Percentiles rank a stretch among this genome's conserved stretches.
Conservation (phyloP, 2,797 vertebrate species). For the Corythornis leucogaster region DNA sequence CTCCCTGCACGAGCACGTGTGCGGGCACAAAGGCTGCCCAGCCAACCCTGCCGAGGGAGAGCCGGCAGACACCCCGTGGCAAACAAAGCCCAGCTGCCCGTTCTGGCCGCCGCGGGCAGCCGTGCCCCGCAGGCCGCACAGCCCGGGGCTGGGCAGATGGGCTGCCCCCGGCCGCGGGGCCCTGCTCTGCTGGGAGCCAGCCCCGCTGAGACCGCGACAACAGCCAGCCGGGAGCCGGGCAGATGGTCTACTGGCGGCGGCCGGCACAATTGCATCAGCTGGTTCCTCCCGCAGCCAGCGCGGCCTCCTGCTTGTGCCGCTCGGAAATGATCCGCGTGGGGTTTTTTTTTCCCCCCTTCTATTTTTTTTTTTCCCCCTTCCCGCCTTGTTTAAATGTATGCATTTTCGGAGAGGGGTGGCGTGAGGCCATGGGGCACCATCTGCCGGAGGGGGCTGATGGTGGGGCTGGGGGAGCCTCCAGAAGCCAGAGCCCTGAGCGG, state of each 20-base stretch:
- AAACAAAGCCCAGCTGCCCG: not conserved
- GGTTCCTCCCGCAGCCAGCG: constrained; percentile 54
- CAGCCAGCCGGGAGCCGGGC: constrained; percentile 65
- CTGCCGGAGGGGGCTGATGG: not conserved
- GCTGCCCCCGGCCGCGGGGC: constrained; percentile 14
- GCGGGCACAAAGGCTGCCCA: not conserved
- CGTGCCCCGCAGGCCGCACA: not conserved
- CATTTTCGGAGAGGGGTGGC: not conserved
- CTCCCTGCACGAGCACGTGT: rapidly evolving
- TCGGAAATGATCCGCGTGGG: not conserved
- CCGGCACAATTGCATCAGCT: constrained; percentile 68
- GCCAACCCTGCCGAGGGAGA: not conserved
- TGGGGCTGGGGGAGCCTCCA: not conserved
- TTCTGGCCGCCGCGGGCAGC: not conserved
- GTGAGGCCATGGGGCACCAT: not conserved
- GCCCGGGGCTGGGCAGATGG: constrained; percentile 57
- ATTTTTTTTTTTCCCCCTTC: not conserved
- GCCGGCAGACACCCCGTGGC: not conserved
- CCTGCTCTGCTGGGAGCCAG: constrained; percentile 59
- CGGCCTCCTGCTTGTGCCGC: constrained; percentile 1
- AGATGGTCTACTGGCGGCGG: constrained; percentile 70
- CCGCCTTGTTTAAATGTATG: not conserved
- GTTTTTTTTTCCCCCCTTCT: not conserved
- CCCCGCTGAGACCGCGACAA: constrained; percentile 69
- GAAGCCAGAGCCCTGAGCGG: not conserved